These are phyloP conservation scores for Corythoichthys intestinalis DNA, from an alignment of 2,113 vertebrate species.

Conservation along the genomic window DNA sequence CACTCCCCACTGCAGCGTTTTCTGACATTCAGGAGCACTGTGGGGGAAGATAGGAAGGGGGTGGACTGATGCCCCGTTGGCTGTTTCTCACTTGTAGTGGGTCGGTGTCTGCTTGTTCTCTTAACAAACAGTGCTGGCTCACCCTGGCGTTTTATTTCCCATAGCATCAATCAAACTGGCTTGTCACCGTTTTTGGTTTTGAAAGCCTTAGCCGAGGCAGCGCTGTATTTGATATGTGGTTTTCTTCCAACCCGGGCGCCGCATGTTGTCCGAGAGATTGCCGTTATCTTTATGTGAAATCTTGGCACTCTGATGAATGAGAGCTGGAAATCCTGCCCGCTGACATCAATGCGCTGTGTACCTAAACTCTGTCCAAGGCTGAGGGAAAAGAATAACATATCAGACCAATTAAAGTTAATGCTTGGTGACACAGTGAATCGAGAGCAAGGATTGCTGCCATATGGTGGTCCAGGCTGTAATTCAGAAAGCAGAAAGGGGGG, in stretches of 20 bases:
- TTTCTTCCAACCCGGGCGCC: constrained; percentile 37
- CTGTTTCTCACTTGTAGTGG: constrained; percentile 42
- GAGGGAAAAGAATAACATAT: constrained; percentile 66
- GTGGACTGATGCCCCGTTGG: constrained; percentile 38
- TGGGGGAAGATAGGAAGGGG: constrained; percentile 43
- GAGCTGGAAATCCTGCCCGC: constrained; percentile 46
- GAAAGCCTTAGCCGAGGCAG: constrained; percentile 29
- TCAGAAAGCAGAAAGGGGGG: constrained; percentile 32
- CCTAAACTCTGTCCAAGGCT: constrained; percentile 65
- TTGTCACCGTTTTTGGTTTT: constrained; percentile 32
- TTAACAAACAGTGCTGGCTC: constrained; percentile 45
- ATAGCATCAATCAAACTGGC: constrained; percentile 24
- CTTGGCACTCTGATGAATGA: constrained; percentile 57
- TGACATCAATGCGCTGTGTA: constrained; percentile 57
- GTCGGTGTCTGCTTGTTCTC: constrained; percentile 40
- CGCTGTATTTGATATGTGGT: constrained; percentile 44
- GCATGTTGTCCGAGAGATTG: constrained; percentile 52
- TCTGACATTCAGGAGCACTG: constrained; percentile 68
- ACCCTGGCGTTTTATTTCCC: constrained; percentile 8
- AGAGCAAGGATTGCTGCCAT: constrained; percentile 72
- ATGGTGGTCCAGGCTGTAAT: constrained; percentile 68
- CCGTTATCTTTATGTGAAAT: constrained; percentile 55
- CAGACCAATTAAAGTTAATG: constrained; percentile 75
- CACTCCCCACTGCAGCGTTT: constrained; percentile 61
- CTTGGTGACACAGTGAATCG: constrained; percentile 67